Conservation (phyloP, 1,140 invertebrate species). For the Patella vulgata region DNA sequence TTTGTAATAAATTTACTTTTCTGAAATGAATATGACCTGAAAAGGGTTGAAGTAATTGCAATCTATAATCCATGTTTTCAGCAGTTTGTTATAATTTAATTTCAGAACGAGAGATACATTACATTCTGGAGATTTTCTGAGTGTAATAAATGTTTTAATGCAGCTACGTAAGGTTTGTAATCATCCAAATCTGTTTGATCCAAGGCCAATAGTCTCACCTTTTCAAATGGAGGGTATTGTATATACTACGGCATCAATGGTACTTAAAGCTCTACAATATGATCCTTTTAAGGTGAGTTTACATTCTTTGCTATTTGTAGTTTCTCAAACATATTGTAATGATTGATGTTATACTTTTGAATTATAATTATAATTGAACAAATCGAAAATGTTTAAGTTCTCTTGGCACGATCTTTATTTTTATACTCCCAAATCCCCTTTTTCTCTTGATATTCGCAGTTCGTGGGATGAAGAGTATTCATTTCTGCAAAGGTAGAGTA, state of each 20-base stretch:
- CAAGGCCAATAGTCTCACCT: conserved; percentile 92
- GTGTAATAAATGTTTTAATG: conserved; percentile 99
- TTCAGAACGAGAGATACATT: conserved; percentile 94
- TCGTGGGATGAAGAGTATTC: too few relatives aligned
- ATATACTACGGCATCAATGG: conserved; percentile 72
- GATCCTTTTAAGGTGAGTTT: conserved; percentile 79
- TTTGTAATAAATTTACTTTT: too few relatives aligned
- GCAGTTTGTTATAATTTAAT: too few relatives aligned
- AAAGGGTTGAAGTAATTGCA: too few relatives aligned
- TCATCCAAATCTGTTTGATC: conserved; percentile 99
- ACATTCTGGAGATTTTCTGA: conserved; percentile 93
- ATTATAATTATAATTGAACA: not conserved
- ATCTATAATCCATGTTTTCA: too few relatives aligned
- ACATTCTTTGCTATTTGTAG: not conserved
- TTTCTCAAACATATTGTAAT: too few relatives aligned
- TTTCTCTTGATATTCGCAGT: too few relatives aligned
- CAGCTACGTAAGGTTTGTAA: conserved; percentile 99
- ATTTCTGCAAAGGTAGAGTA: conserved; percentile 7
- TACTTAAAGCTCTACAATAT: conserved; percentile 78
- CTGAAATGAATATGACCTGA: too few relatives aligned
- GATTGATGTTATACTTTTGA: not conserved
- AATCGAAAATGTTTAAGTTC: not conserved
- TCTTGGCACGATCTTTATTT: too few relatives aligned
- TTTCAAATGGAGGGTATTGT: conserved; percentile 87
- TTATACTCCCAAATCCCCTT: too few relatives aligned